phyloP scores from a whole-genome alignment of 2,113 vertebrate genomes.

The Camarhynchus parvulus region DNA sequence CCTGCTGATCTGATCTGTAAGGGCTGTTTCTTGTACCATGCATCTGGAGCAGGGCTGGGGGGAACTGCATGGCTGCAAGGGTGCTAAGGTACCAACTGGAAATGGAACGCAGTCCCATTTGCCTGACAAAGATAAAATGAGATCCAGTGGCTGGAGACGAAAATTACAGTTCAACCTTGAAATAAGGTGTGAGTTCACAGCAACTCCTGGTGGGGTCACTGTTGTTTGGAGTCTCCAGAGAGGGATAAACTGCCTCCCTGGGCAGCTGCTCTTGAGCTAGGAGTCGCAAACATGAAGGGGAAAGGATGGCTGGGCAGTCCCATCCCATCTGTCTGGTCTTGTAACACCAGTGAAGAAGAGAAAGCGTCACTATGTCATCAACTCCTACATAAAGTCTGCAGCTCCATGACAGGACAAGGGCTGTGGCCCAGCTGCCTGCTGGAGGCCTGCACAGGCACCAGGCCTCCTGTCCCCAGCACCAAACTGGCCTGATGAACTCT shows the following conservation, averaged over 20 bases:
- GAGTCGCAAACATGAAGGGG: neutral
- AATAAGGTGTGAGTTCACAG: neutral
- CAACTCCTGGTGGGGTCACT: neutral
- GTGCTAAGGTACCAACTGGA: neutral
- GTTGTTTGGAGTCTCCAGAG: neutral
- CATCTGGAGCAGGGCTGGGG: neutral
- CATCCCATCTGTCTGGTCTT: neutral
- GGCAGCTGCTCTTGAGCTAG: neutral
- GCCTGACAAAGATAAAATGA: neutral
- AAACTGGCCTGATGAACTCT: neutral
- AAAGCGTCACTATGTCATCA: rapidly evolving
- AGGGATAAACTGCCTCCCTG: neutral
- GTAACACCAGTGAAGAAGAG: neutral
- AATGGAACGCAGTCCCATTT: neutral
- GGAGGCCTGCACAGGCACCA: neutral
- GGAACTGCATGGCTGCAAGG: neutral
- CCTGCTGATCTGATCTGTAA: neutral
- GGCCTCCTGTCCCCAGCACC: neutral
- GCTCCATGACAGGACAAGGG: neutral
- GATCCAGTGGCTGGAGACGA: neutral
- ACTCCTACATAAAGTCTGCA: neutral
- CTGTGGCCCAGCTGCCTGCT: neutral
- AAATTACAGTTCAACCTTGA: neutral
- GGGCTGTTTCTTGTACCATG: neutral
- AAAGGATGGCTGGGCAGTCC: neutral